Evolutionary conservation across 2,113 vertebrate species (phyloP).

Genomic region (Erinaceus europaeus): DNA sequence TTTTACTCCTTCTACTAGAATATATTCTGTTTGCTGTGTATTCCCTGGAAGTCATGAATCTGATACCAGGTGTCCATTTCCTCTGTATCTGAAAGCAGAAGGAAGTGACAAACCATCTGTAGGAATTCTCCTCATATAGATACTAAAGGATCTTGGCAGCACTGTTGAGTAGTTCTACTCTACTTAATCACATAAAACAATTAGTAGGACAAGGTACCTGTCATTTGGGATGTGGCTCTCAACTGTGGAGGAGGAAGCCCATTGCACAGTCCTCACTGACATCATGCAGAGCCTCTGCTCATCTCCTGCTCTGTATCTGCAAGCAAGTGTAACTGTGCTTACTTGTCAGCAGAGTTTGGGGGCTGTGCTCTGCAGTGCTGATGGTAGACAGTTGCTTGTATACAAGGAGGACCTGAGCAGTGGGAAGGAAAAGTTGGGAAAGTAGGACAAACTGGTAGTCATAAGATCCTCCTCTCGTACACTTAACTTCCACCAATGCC

Average conservation of each 20-base stretch:
- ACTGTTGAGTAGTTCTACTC: neutral
- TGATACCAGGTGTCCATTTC: neutral
- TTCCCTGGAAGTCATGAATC: neutral
- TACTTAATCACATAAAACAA: neutral
- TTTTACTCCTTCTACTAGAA: neutral
- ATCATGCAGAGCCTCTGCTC: neutral
- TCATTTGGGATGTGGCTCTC: neutral
- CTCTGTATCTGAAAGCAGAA: neutral
- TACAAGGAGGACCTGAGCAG: neutral
- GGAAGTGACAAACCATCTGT: neutral
- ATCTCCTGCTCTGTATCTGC: neutral
- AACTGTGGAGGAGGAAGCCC: neutral
- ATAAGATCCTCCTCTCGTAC: neutral
- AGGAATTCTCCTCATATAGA: neutral
- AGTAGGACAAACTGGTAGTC: neutral
- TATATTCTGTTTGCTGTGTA: neutral
- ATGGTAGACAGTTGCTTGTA: neutral
- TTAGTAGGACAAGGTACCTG: neutral
- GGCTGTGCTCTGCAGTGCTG: neutral
- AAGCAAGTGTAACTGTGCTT: neutral
- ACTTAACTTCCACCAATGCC: too few species aligned
- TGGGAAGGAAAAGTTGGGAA: neutral
- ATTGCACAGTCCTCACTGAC: neutral
- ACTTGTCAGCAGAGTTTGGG: neutral
- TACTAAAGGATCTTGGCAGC: neutral